Evolutionary conservation across 2,888 invertebrate species (phyloP), one percentile per base, ranked within the genome.

Genomic region (Celastrina argiolus): DNA sequence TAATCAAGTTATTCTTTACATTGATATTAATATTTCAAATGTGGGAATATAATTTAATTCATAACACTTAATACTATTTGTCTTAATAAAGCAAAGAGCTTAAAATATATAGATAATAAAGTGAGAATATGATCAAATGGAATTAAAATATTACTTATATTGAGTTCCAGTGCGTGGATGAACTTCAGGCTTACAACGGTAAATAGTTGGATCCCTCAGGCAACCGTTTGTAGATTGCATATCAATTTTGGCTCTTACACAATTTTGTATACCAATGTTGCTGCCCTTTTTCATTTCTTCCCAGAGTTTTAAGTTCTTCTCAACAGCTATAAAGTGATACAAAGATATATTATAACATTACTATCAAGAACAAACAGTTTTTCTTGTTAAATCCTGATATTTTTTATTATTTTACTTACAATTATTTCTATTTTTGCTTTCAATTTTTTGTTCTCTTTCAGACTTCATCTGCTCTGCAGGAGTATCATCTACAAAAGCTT

Each of bases 121-220:
- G 31, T 31, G 31, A 31, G 31, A 31, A 3, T 18, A 45, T 16
- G 16, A n/a, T n/a, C n/a, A n/a, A n/a, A n/a, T n/a, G n/a, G n/a
- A 72, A 64, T 67, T 28, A 67, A 28, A 41, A 18, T 61, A 69
- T 68, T 88, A 98, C 97, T 98, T 99, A 91, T 99, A 99, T 88
- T 97, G 96, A 28, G 93, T 94, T 67, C 98, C 98, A 7, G 99
- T 99, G 34, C 96, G 92, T 0, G 99, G 97, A 91, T 99, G 99
- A 0, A 94, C 92, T 81, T 99, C 99, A 65, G 95, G 95, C 87
- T 99, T 99, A 89, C 99, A 99, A 16, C 99, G 93, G 84, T 99
- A 99, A 78, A 99, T 98, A 28, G 99, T 99, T 36, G 99, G 99
- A 92, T 99, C 99, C 41, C 99, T 92, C 94, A 99, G 89, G 77